Evolutionary conservation across 2,888 invertebrate species (phyloP).

Genomic region (Didymodactylos carnosus): DNA sequence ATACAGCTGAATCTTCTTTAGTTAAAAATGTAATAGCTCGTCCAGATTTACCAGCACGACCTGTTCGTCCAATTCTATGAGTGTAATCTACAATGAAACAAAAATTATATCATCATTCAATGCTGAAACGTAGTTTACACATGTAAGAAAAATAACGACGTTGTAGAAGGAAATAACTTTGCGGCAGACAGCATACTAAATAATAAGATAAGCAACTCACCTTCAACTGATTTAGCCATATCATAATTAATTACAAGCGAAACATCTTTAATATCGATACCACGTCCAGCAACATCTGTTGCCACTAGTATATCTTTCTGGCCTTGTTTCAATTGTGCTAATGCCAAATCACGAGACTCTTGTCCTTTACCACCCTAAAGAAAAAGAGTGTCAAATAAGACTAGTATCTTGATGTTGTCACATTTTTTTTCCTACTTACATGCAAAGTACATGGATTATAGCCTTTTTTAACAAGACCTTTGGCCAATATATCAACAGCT

Average conservation of each 20-base stretch:
- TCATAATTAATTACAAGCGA: conserved; percentile 97
- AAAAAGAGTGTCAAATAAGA: conserved; percentile 67
- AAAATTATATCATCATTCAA: conserved; percentile 40
- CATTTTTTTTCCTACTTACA: conserved; percentile 4
- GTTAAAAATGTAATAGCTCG: conserved; percentile 86
- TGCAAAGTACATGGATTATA: conserved; percentile 9
- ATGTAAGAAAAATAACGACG: too few species aligned
- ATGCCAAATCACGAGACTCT: conserved; percentile 91
- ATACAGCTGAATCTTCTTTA: conserved; percentile 77
- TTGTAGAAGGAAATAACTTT: too few species aligned
- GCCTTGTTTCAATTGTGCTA: conserved; percentile 82
- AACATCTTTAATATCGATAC: conserved; percentile 99
- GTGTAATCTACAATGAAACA: conserved; percentile 32
- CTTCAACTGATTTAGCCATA: conserved; percentile 94
- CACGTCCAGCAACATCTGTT: conserved; percentile 96
- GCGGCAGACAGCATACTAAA: background rate
- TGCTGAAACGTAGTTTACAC: conserved; percentile 10
- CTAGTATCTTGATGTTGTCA: conserved; percentile 54
- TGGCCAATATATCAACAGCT: conserved; percentile 88
- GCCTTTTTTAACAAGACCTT: conserved; percentile 83
- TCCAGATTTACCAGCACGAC: conserved; percentile 92
- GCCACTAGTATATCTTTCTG: conserved; percentile 93
- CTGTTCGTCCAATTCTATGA: conserved; percentile 86
- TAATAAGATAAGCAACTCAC: conserved; percentile 36
- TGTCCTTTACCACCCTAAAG: conserved; percentile 80